Evolutionary conservation across 2,888 invertebrate species (phyloP), one percentile per base, ranked within the genome.

Genomic region (Scelioninae gen. 2): DNA sequence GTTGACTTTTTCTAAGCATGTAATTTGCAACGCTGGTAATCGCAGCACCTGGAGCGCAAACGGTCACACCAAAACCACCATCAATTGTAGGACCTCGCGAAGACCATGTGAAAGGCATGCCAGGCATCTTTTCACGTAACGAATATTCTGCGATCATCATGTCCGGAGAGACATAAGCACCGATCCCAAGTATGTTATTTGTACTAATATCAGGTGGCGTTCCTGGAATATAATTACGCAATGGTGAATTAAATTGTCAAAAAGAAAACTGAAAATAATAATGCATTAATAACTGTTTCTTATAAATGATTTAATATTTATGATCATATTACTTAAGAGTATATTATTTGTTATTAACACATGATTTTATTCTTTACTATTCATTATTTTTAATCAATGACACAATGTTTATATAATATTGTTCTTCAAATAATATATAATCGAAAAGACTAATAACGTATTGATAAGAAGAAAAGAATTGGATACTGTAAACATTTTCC

Each of bases 61-160:
- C 90, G 5, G 92, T 90, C 3, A 98, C 92, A 0, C 97, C 98
- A 65, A 91, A 89, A 52, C 93, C 95, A 28, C 98, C 99, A 86
- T 98, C 97, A 46, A 93, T 89, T 83, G 91, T 93, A 73, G 94
- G 97, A 81, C 93, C 95, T 73, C 96, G 90, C n/a, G 94, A 94
- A 69, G 93, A 92, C 96, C 96, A 96, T 43, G 95, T 95, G 87
- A 95, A 98, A 7, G 96, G 93, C 87, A 94, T 95, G 57, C 93
- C 93, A 15, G 94, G 91, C 77, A 94, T 87, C 85, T 92, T 93
- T 83, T 94, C 91, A 45, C 96, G 90, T 88, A 98, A 90, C 0
- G 96, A 94, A 88, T 98, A 98, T 84, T 97, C 96, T 1, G 97
- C 96, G 55, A 92, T 89, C 95, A 97, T 97, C 97, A 98, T 98